These are phyloP conservation scores for Noctilio leporinus DNA, from an alignment of 2,113 vertebrate species.

Conservation along the genomic window DNA sequence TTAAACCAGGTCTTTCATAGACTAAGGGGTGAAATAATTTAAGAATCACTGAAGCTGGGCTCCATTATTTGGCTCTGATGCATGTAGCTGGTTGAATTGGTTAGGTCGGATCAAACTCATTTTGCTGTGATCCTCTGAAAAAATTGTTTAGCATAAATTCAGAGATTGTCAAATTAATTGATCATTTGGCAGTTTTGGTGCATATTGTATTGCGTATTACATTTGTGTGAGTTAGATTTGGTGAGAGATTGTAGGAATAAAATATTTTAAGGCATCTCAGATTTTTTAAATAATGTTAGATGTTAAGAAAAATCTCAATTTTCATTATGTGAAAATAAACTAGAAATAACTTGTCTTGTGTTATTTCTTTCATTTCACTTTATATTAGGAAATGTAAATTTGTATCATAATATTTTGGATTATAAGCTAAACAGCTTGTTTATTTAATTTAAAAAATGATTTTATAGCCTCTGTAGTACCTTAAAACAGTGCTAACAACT, in stretches of 20 bases:
- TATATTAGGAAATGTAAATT: slow-evolving; percentile 31
- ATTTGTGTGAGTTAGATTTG: neutral
- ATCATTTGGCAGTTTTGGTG: slow-evolving; percentile 1
- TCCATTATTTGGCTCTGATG: neutral
- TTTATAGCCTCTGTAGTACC: neutral
- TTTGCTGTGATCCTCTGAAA: slow-evolving; percentile 7
- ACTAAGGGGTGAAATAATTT: neutral
- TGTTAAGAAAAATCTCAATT: slow-evolving; percentile 1
- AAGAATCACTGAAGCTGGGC: neutral
- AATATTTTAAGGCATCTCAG: neutral
- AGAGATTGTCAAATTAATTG: neutral
- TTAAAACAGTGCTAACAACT: neutral
- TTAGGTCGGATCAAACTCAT: neutral
- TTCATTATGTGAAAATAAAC: slow-evolving; percentile 19
- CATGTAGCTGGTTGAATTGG: neutral
- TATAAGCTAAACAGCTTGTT: neutral
- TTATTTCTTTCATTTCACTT: neutral
- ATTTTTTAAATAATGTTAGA: slow-evolving; percentile 24
- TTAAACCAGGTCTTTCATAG: neutral
- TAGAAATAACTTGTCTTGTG: neutral
- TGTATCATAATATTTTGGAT: neutral
- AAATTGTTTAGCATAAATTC: neutral
- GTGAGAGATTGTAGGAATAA: neutral
- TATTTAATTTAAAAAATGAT: neutral
- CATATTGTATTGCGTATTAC: neutral